Conservation (phyloP, 2,113 vertebrate genomes). For the Paraplagusia blochii region DNA sequence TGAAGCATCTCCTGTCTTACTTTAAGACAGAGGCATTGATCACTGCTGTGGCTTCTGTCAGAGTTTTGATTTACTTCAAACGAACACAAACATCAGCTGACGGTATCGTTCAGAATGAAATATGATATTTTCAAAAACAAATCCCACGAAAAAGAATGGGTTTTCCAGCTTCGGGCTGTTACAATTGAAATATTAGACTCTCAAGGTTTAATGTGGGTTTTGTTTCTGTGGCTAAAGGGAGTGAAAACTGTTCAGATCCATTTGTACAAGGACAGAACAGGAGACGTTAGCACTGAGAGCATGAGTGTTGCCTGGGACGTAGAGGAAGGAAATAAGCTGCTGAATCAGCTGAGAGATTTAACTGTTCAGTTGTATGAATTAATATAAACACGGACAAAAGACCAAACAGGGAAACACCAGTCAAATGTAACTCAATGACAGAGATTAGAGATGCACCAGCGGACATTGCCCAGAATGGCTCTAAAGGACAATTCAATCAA, state of each 20-base stretch:
- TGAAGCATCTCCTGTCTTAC: conserved; percentile 29
- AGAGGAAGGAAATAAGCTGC: no score
- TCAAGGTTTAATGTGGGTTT: conserved; percentile 17
- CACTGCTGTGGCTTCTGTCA: conserved; percentile 48
- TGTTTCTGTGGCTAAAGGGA: conserved; percentile 9
- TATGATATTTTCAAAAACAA: conserved; percentile 6
- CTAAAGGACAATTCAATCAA: no score
- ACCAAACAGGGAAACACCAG: no score
- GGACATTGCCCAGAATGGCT: no score
- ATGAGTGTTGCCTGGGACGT: no score
- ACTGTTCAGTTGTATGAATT: no score
- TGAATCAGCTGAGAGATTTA: no score
- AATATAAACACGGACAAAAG: no score
- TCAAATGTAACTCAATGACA: no score
- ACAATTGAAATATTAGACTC: conserved; percentile 14
- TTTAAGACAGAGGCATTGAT: conserved; percentile 41
- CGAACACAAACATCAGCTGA: conserved; percentile 39
- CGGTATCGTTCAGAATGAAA: conserved; percentile 14
- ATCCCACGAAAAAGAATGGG: conserved; percentile 3
- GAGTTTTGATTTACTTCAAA: conserved; percentile 19
- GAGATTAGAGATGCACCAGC: no score
- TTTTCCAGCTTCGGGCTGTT: neutral
- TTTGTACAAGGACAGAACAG: no score
- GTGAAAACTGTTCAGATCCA: neutral
- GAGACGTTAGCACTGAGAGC: no score